phyloP scores from a whole-genome alignment of 2,888 invertebrate genomes.

The Conomelus anceps region DNA sequence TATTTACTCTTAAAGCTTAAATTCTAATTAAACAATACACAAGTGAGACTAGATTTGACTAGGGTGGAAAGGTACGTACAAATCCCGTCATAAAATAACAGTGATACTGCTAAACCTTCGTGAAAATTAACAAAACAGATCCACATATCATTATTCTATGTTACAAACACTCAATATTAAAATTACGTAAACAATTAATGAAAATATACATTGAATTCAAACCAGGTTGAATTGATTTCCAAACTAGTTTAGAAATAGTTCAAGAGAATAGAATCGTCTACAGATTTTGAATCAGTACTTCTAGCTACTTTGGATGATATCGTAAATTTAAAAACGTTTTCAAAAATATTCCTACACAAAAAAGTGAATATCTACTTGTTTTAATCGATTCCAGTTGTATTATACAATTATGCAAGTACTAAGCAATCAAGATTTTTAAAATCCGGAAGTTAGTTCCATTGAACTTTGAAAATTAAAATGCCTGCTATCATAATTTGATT shows the following conservation, averaged over 20 bases:
- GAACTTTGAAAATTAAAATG: too few relatives aligned
- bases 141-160: not conserved
- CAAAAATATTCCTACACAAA: not conserved
- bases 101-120: not conserved
- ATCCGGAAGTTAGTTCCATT: too few relatives aligned
- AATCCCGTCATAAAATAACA: not conserved
- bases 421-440: too few relatives aligned
- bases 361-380: not conserved
- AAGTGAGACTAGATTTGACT: not conserved
- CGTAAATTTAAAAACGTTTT: not conserved
- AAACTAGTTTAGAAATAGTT: not conserved
- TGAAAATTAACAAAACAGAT: not conserved
- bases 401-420: not conserved
- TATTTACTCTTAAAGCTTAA: not conserved
- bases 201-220: not conserved
- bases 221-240: too few relatives aligned
- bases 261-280: not conserved
- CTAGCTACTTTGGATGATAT: not conserved
- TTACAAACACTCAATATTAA: not conserved
- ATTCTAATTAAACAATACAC: not conserved
- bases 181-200: not conserved
- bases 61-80: not conserved
- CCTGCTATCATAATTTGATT: too few relatives aligned
- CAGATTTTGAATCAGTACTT: not conserved
- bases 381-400: not conserved